A percentile compares a stretch with the other conserved stretches of the same genome.
These are phyloP conservation scores for Pyrgilauda ruficollis DNA, from an alignment of 2,113 vertebrate genomes.

Conservation along the genomic window DNA sequence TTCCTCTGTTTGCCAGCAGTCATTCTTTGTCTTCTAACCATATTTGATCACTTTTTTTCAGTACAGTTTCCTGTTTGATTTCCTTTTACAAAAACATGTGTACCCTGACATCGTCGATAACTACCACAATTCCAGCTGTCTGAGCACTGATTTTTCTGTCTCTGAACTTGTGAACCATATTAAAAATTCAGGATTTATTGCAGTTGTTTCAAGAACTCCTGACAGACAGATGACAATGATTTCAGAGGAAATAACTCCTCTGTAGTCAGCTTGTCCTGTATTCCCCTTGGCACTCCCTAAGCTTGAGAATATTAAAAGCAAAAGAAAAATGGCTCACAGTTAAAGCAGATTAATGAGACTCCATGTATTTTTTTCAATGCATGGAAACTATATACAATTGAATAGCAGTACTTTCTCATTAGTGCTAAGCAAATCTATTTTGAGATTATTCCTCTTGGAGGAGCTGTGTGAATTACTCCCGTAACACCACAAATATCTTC, in stretches of 20 bases:
- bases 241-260: constrained; percentile 24
- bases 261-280: not conserved
- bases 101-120: not conserved
- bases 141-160: not conserved
- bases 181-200: constrained; percentile 54
- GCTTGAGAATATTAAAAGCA: not conserved
- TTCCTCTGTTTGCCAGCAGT: not conserved
- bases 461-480: not conserved
- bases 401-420: not conserved
- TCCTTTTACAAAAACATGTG: constrained; percentile 18
- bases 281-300: not conserved
- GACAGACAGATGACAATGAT: constrained; percentile 1
- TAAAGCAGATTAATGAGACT: constrained; percentile 18
- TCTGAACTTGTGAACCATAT: constrained; percentile 55
- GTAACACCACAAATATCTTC: not conserved
- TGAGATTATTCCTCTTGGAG: not conserved
- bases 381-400: not conserved
- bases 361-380: not conserved
- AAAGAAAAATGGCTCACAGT: constrained; percentile 6
- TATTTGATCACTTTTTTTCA: constrained; percentile 27
- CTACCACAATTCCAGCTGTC: not conserved
- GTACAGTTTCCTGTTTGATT: not conserved
- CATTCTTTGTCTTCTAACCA: not conserved
- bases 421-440: not conserved
- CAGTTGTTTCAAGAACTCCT: constrained; percentile 33